A percentile compares a stretch with the other conserved stretches of the same genome.
Conservation (phyloP, 2,797 vertebrate species). For the Pangasius djambal region DNA sequence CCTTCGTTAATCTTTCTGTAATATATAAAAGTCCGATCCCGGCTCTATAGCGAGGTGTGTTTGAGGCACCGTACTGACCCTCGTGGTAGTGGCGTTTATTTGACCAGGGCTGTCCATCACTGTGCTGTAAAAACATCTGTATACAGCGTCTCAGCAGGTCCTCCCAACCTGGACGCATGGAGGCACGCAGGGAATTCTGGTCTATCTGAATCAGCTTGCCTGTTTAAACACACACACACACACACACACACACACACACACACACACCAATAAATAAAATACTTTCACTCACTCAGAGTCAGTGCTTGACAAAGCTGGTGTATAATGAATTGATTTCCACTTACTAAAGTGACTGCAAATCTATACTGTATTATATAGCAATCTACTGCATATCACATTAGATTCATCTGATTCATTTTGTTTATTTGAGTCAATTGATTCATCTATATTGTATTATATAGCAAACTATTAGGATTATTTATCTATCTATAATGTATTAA, state of each 20-base stretch:
- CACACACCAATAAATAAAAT: not conserved
- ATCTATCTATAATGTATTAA: not conserved
- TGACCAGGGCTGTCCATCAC: slow-evolving; percentile 93
- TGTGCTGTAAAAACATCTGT: slow-evolving; percentile 93
- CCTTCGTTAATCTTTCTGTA: not conserved
- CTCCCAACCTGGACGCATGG: slow-evolving; percentile 97
- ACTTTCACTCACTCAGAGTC: not conserved
- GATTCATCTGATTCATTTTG: not conserved
- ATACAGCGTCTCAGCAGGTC: slow-evolving; percentile 94
- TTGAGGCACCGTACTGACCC: slow-evolving; percentile 70
- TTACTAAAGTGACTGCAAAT: not conserved
- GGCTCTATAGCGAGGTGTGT: not conserved
- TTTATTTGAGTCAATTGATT: not conserved
- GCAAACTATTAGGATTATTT: not conserved
- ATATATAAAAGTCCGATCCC: not conserved
- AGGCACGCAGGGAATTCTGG: slow-evolving; percentile 88
- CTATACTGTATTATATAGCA: not conserved
- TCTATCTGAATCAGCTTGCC: slow-evolving; percentile 98
- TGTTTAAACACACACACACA: slow-evolving; percentile 58
- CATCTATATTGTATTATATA: not conserved
- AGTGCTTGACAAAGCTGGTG: not conserved
- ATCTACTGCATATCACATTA: not conserved
- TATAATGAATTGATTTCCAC: not conserved
- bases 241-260: not conserved
- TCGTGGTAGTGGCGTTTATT: slow-evolving; percentile 96